Evolutionary conservation across 2,888 invertebrate species (phyloP), one percentile per base, ranked within the genome.

Genomic region (Eupithecia insigniata): DNA sequence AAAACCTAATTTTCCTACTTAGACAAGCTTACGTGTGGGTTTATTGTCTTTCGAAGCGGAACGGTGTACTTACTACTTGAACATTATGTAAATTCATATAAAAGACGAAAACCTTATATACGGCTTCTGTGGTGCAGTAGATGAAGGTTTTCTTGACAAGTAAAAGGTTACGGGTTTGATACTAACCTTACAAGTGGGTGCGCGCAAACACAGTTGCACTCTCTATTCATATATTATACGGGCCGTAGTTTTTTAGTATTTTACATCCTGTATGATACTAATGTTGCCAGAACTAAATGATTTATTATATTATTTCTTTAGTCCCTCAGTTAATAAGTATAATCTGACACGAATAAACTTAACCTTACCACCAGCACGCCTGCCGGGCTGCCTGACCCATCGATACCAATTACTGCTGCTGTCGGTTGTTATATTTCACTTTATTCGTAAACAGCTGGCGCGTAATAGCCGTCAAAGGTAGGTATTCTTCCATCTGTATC

Each of bases 401-500:
- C 55, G 55, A 55, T 55, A 55, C 55, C 55, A 55, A 55, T 55
- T 55, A 55, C 26, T 26, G 12, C 12, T 55, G 26, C 22, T 55
- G 26, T 26, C 55, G 14, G 14, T 26, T 1, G 1, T 26, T 22
- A 55, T 55, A 55, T 22, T 55, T 55, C 55, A 26, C 55, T 55
- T 26, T 55, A 55, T 26, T 26, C 22, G 55, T 26, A 10, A 51
- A 55, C 55, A 55, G 55, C 55, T 46, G 46, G 14, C 14, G 14
- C 12, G 39, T 5, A 18, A 18, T 18, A 18, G 18, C 43, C 43
- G 43, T 43, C 18, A 2, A 43, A 14, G 18, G 43, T 43, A 18
- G 43, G 43, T 43, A 30, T 30, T 30, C 2, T 30, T 4, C 30
- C 3, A n/a, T n/a, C n/a, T n/a, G n/a, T n/a, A n/a, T n/a, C n/a